Conservation (phyloP, 1,140 invertebrate species). For the Brachionus asplanchnoidis region DNA sequence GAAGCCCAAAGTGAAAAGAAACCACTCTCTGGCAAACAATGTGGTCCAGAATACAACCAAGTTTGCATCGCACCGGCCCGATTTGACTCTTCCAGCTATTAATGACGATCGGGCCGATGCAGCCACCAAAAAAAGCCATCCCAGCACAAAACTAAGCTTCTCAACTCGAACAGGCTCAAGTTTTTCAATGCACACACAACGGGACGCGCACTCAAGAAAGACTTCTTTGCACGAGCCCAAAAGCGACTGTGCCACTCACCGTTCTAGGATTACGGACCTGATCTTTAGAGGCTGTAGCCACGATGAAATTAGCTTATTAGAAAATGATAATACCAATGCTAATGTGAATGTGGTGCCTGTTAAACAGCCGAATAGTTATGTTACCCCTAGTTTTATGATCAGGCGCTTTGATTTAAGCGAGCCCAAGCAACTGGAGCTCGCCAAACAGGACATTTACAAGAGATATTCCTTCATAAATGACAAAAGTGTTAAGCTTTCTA, state of each 20-base stretch:
- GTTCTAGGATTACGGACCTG: neutral
- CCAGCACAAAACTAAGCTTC: neutral
- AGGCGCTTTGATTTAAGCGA: neutral
- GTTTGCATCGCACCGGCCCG: neutral
- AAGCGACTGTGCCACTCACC: neutral
- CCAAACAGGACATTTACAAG: neutral
- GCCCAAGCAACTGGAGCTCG: neutral
- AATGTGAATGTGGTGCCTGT: neutral
- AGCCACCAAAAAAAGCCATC: neutral
- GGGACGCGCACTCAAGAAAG: neutral
- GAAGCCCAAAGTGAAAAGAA: neutral
- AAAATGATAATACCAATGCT: neutral
- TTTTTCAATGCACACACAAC: neutral
- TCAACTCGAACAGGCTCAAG: neutral
- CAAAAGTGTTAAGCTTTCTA: neutral
- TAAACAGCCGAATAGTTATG: neutral
- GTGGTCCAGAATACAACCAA: neutral
- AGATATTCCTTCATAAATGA: constrained; percentile 4
- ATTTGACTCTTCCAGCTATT: neutral
- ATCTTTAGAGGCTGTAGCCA: neutral
- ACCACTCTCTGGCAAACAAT: neutral
- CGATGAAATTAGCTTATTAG: neutral
- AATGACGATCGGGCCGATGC: neutral
- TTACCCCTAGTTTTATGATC: constrained; percentile 7
- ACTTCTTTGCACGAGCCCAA: neutral